Base-by-base conservation (phyloP, 2,113 vertebrate genomes). In the Leptobrachium ailaonicum region DNA sequence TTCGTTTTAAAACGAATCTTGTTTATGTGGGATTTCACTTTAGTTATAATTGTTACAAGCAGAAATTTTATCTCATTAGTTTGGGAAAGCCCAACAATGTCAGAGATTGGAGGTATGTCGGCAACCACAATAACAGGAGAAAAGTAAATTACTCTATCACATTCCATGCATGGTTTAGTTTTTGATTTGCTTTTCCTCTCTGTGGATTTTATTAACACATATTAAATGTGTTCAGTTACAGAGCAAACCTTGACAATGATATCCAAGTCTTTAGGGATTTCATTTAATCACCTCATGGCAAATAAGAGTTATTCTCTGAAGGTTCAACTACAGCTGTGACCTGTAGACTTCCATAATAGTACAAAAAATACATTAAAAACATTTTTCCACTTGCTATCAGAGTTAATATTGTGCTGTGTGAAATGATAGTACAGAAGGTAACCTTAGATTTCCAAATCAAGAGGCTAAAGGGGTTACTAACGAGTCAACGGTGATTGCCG, bases 111-210 rank as follows among this genome's bases (percentile, higher is more conserved):
- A 86, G 81, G 77, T 54, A 50, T 87, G 87, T 88, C n/a, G 40
- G 42, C 82, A 53, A 63, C 84, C 79, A 87, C 86, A 20, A 86
- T 79, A 90, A 87, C 20, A 90, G 87, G 83, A 82, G 71, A 76
- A 87, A 90, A 86, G 90, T 74, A 86, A 90, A 91, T 86, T 86
- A 88, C 86, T 87, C 89, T 82, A 87, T 87, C 84, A 79, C 86
- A 88, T 89, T 86, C 69, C 89, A 90, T 6, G 84, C 88, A 87
- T 83, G 83, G 76, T 83, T 94, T 90, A 86, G 64, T 81, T 80
- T 82, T 80, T 83, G 84, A 85, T 88, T 86, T 86, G 85, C 85
- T 85, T 83, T 85, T 86, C 84, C 83, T 83, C 32, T 63, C 73
- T 82, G 85, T 83, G 86, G 86, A 87, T 85, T 76, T 72, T 87